Evolutionary conservation across 1,140 invertebrate genomes (phyloP), one percentile per base, ranked within the genome.

Genomic region (Seison nebaliae): DNA sequence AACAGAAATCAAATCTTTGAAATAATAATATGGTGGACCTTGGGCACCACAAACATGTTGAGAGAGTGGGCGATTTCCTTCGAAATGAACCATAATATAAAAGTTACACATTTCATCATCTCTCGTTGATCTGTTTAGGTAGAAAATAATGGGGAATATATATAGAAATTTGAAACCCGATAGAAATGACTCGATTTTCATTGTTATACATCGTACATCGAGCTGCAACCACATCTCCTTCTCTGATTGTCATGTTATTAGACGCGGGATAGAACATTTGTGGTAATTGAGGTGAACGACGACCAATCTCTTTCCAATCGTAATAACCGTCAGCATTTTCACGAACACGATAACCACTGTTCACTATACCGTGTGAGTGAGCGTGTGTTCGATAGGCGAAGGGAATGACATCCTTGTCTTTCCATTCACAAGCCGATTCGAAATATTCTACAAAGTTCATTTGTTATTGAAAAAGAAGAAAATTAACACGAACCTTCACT

Each of bases 331-430:
- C 9, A 23, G 15, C 32, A 15, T 44, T 19, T 30, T 51, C 35
- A n/a, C 52, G 42, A n/a, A 60, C 49, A 16, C 53, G 35, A 42
- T 59, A 60, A 0, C 54, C 58, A 8, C 53, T 51, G 22, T 40
- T 40, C 14, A 40, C 38, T 9, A 40, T 45, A 56, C 57, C 58
- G 12, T 53, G 47, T 22, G 43, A 48, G 35, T 60, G 58, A 4
- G 55, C 44, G 40, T 60, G 58, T 1, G 55, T 57, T 34, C 58
- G 48, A 42, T 49, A 60, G 5, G 49, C 55, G 28, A 60, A 51
- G 8, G 58, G 57, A 9, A 59, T 48, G 2, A 42, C 42, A 21
- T 48, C 43, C 14, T 47, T 37, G 9, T 49, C 43, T 5, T 41
- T 19, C 16, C 43, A 47, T 20, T 40, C 19, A 43, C 58, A 60